These are phyloP conservation scores for Eristalinus aeneus DNA, from an alignment of 2,888 invertebrate genomes.

Conservation along the genomic window DNA sequence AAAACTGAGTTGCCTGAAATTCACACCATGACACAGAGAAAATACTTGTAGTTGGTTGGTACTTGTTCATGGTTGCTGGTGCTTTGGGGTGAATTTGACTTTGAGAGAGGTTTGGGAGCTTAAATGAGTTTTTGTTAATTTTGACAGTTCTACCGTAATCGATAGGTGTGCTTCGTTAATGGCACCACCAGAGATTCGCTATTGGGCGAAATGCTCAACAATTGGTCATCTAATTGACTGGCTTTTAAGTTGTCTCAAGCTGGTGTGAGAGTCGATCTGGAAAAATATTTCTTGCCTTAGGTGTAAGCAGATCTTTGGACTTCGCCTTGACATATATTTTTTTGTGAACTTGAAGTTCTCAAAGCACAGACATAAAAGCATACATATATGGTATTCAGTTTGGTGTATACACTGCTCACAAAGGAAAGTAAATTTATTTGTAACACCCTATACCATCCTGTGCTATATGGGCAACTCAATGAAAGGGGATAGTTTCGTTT, in stretches of 20 bases:
- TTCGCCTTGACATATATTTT: constrained; percentile 28
- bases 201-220: constrained; percentile 13
- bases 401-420: not conserved
- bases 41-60: not conserved
- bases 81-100: not conserved
- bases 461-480: constrained; percentile 13
- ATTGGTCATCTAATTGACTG: not conserved
- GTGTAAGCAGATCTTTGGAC: constrained; percentile 1
- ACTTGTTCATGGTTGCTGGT: not conserved
- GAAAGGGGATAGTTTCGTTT: not conserved
- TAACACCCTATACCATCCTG: constrained; percentile 12
- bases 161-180: not conserved
- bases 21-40: not conserved
- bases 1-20: not conserved
- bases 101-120: not conserved
- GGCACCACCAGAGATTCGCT: not conserved
- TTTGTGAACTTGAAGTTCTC: constrained; percentile 30
- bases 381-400: constrained; percentile 1
- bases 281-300: constrained; percentile 18
- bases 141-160: not conserved
- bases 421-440: constrained; percentile 26
- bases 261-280: not conserved
- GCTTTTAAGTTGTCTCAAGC: not conserved
- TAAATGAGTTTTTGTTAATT: constrained; percentile 3
- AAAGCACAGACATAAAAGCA: constrained; percentile 4